Conservation (phyloP, 2,797 vertebrate species). For the Ctenopoma multispine region DNA sequence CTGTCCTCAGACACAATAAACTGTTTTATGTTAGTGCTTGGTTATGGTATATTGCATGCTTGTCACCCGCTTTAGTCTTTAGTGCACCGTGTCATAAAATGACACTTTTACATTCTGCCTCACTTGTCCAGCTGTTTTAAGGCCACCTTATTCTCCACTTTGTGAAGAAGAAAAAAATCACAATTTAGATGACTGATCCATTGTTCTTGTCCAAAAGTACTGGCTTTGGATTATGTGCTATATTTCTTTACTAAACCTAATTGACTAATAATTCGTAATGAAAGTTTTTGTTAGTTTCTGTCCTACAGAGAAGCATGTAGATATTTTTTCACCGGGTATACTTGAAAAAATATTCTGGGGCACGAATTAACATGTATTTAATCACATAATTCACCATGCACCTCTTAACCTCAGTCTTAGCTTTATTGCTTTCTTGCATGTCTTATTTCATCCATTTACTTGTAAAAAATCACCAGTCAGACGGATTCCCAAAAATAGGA, state of each 20-base stretch:
- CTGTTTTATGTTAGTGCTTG: slow-evolving; percentile 13
- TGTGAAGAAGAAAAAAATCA: neutral
- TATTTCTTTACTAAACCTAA: too few species aligned
- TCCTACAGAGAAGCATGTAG: neutral
- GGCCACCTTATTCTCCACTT: neutral
- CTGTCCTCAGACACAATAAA: slow-evolving; percentile 4
- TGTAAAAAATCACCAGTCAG: slow-evolving; percentile 43
- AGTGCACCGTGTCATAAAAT: too few species aligned
- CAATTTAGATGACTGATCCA: neutral
- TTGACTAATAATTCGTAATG: neutral
- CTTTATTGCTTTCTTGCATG: neutral
- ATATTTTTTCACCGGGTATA: too few species aligned
- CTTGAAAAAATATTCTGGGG: neutral
- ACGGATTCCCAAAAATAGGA: slow-evolving; percentile 32
- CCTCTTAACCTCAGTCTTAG: neutral
- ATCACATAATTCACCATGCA: slow-evolving; percentile 13
- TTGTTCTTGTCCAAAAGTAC: neutral
- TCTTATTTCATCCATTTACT: slow-evolving; percentile 14
- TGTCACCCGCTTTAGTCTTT: too few species aligned
- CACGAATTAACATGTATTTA: neutral
- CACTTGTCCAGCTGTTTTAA: neutral
- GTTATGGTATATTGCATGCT: neutral
- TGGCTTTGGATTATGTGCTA: too few species aligned
- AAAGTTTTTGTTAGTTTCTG: neutral
- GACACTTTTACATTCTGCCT: neutral